Percentiles rank a stretch among this genome's conserved stretches.
phyloP scores from a whole-genome alignment of 2,113 vertebrate species.

The Xiphophorus maculatus region DNA sequence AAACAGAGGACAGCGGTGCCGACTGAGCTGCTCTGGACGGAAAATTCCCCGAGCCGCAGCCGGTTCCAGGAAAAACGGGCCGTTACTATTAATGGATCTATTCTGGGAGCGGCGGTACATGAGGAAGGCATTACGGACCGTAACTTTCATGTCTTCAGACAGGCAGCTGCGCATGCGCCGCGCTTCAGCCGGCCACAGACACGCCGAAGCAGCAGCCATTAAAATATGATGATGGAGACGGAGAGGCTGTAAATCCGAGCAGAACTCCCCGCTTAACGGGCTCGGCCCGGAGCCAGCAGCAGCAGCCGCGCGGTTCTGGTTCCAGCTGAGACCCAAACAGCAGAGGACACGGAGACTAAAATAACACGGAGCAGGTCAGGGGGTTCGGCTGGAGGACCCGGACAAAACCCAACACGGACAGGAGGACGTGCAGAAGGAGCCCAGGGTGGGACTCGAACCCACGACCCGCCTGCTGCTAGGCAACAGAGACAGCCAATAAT shows the following conservation, averaged over 20 bases:
- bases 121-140: constrained; percentile 16
- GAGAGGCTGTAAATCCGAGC: constrained; percentile 21
- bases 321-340: constrained; percentile 16
- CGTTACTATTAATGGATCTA: constrained; percentile 9
- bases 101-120: constrained; percentile 14
- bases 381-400: too few species aligned
- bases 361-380: neutral
- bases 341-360: neutral
- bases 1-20: neutral
- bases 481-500: too few species aligned
- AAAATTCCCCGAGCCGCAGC: constrained; percentile 15
- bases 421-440: too few species aligned
- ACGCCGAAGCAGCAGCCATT: constrained; percentile 17
- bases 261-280: neutral
- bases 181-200: constrained; percentile 1
- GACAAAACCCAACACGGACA: too few species aligned
- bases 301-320: constrained; percentile 21
- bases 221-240: constrained; percentile 25
- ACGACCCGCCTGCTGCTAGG: too few species aligned
- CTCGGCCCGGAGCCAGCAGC: constrained; percentile 16
- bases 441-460: too few species aligned
- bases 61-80: constrained; percentile 25
- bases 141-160: neutral
- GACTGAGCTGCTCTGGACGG: neutral
- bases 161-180: neutral